Base-by-base conservation (phyloP, 2,888 invertebrate genomes). In the Drosophila algonquin region DNA sequence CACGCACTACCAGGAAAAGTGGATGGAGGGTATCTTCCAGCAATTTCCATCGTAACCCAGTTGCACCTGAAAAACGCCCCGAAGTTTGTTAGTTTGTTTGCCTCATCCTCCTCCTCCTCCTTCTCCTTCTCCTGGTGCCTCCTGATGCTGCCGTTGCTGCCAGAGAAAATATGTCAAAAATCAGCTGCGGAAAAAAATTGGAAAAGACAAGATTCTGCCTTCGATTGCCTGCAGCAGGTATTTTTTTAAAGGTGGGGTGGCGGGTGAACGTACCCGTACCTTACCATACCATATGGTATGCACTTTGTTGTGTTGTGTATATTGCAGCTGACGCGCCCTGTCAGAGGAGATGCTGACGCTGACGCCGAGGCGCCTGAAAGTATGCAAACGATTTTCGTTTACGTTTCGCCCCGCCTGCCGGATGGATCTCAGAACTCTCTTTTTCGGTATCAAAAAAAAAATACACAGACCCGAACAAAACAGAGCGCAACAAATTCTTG, bases 111-210 rank as follows among this genome's bases (percentile, higher is more conserved):
- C 65, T 10, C 3, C 45, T 21, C 51, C 65, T 10, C 2, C 45
- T 21, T 40, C 63, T 47, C 44, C 30, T 30, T 24, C 40, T 24
- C 40, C 53, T 21, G 35, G 1, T 35, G 12, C 35, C 35, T 12
- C 35, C 3, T 14, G 35, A 14, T 35, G 35, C 35, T 3, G 40
- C 8, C 18, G 40, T 10, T 54, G 54, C 53, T 76, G 64, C 72
- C 65, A 87, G 78, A 76, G 81, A 87, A 83, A 89, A 89, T 89
- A 89, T 83, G 83, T 87, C 87, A 87, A 87, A 83, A 84, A 83
- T 83, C 89, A 83, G 74, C 64, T 69, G 55, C 47, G 62, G 55
- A 67, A 67, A 64, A 59, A 76, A 56, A 47, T 47, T 44, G 58
- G 50, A 56, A 16, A 50, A 73, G 68, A 60, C 68, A 62, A 48